Percentiles rank a stretch among this genome's conserved stretches.
Evolutionary conservation across 53 echinoderm and acorn worm species (phyloP).

Genomic region (Luidia sarsii): DNA sequence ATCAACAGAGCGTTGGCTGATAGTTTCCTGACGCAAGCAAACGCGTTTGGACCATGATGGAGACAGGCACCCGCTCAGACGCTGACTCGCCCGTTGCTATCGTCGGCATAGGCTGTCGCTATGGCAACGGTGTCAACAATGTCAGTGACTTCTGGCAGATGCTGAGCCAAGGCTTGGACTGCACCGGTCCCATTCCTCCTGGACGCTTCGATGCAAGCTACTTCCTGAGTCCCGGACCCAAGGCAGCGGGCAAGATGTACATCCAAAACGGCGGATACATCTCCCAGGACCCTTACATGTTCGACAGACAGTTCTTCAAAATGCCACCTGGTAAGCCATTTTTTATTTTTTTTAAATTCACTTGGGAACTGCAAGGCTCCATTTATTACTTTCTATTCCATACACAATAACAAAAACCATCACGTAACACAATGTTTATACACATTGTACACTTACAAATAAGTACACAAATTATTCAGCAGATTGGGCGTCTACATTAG

Average conservation of each 20-base stretch:
- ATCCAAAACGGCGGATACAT: constrained; percentile 73
- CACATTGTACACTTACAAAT: too few relatives aligned
- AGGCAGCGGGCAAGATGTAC: constrained; percentile 93
- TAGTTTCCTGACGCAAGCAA: too few relatives aligned
- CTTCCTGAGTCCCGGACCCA: constrained; percentile 83
- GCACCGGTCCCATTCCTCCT: constrained; percentile 75
- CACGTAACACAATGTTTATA: too few relatives aligned
- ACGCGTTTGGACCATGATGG: too few relatives aligned
- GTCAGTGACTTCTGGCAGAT: constrained; percentile 93
- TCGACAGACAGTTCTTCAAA: constrained; percentile 72
- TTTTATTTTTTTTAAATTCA: too few relatives aligned
- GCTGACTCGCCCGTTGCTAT: constrained; percentile 63
- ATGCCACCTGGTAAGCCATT: constrained; percentile 72
- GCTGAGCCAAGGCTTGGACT: constrained; percentile 83
- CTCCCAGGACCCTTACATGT: constrained; percentile 56
- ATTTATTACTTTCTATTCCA: too few relatives aligned
- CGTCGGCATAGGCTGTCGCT: constrained; percentile 97
- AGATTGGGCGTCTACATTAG: too few relatives aligned
- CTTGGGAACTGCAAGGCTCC: too few relatives aligned
- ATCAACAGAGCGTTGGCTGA: too few relatives aligned
- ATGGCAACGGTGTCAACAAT: constrained; percentile 79
- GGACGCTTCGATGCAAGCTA: constrained; percentile 87
- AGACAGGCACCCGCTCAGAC: too few relatives aligned
- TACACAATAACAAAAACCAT: too few relatives aligned
- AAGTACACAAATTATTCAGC: too few relatives aligned